A percentile compares a stretch with the other conserved stretches of the same genome.
These are phyloP conservation scores for Thryonomys swinderianus DNA, from an alignment of 2,113 vertebrate genomes.

Conservation along the genomic window DNA sequence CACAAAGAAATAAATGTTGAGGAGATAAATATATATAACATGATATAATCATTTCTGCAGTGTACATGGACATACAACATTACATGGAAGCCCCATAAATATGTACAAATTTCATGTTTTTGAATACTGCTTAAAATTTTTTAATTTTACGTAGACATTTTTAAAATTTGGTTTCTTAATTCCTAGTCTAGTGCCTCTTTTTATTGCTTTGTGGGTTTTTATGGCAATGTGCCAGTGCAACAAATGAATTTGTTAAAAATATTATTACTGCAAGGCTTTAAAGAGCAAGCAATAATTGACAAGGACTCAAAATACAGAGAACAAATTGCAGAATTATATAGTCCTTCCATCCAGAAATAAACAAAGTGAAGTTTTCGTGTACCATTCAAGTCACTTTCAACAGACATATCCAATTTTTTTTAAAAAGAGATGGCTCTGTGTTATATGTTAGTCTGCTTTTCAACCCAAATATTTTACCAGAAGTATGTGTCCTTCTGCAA, in stretches of 20 bases:
- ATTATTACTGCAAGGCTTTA: slow-evolving; percentile 15
- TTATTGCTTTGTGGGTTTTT: slow-evolving; percentile 3
- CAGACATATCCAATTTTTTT: not conserved
- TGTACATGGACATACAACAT: not conserved
- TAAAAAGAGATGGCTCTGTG: not conserved
- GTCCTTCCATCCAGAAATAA: slow-evolving; percentile 4
- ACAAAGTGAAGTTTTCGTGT: not conserved
- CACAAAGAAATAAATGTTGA: not conserved
- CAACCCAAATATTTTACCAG: not conserved
- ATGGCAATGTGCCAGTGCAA: not conserved
- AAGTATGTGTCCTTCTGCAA: slow-evolving; percentile 21
- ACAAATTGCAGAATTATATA: not conserved
- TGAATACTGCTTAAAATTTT: not conserved
- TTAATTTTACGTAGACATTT: not conserved
- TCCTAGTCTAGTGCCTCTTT: not conserved
- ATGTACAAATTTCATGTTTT: not conserved
- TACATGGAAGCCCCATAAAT: not conserved
- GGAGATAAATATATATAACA: not conserved
- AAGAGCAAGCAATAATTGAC: slow-evolving; percentile 5
- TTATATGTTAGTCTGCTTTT: not conserved
- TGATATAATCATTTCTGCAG: not conserved
- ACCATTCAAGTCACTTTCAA: not conserved
- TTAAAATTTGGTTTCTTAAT: not conserved
- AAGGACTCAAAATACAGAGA: not conserved
- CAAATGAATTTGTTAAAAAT: slow-evolving; percentile 16